Evolutionary conservation across 2,888 invertebrate genomes (phyloP), one percentile per base, ranked within the genome.

Genomic region (Mimachlamys varia): DNA sequence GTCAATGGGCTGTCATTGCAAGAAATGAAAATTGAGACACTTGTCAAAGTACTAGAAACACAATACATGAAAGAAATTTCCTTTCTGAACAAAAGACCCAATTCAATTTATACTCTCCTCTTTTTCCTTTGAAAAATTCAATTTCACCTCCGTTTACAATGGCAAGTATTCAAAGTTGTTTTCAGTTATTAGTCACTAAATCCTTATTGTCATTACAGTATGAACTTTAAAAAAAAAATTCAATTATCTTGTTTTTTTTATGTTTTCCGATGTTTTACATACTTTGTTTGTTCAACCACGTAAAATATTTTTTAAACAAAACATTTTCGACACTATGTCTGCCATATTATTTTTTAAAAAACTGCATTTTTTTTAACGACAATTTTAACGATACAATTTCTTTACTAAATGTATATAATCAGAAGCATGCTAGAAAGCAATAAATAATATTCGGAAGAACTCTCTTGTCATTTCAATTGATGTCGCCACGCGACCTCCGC

Each of bases 1-100:
- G 76, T 76, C 76, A 76, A 76, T 76, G 76, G 27, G 76, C 76
- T 27, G 76, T 76, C 76, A 76, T 58, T 33, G 33, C 76, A 76
- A 76, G 76, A 76, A 27, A 76, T 17, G 76, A 76, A 76, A 76
- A 76, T 76, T 76, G 62, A 22, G 22, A 22, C n/a, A 7, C 62
- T 76, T 33, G 76, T 76, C 76, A 76, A 76, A 27, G 33, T 13
- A 27, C 33, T 76, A 4, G 10, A 22, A 17, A 76, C 76, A 76
- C 76, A 76, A 76, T 76, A 33, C 76, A 76, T 76, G 76, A 76
- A 76, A 76, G 33, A 13, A 33, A 15, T 33, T 7, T 62, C 53
- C 0, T 22, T 53, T 0, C n/a, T n/a, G n/a, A 58, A 22, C 58
- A 58, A 22, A 58, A 19, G 53, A 53, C 0, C 2, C 33, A 27